These are phyloP conservation scores for Venusia cambrica DNA, from an alignment of 2,888 invertebrate species.

Conservation along the genomic window DNA sequence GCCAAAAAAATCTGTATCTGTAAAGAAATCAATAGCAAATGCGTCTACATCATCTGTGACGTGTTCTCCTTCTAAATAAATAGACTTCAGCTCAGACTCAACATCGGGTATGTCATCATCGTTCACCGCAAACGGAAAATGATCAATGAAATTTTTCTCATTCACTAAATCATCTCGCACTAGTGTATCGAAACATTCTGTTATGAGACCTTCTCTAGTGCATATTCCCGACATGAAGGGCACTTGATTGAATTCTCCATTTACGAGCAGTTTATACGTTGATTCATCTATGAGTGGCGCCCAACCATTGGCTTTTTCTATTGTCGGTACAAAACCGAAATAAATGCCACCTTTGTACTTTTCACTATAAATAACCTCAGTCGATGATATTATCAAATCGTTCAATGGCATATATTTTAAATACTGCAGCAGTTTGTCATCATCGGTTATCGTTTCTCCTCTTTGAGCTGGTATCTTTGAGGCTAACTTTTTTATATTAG, in stretches of 20 bases:
- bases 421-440: too few relatives aligned
- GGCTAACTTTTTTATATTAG: conserved; percentile 39
- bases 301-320: conserved; percentile 49
- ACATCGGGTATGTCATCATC: conserved; percentile 37
- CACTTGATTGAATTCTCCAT: conserved; percentile 54
- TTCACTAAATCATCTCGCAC: too few relatives aligned
- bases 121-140: conserved; percentile 24
- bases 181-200: too few relatives aligned
- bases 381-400: conserved; percentile 27
- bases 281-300: conserved; percentile 48
- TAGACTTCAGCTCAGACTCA: conserved; percentile 37
- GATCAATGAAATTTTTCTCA: conserved; percentile 24
- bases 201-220: conserved; percentile 63
- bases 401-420: conserved; percentile 33
- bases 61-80: conserved; percentile 32
- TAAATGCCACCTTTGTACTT: conserved; percentile 34
- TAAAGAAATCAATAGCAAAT: conserved; percentile 44
- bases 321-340: conserved; percentile 50
- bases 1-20: conserved; percentile 46
- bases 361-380: too few relatives aligned
- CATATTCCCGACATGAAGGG: conserved; percentile 74
- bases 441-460: too few relatives aligned
- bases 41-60: conserved; percentile 32
- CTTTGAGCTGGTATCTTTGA: conserved; percentile 36
- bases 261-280: conserved; percentile 55